phyloP scores from a whole-genome alignment of 2,113 vertebrate species.

The Tringa solitaria region DNA sequence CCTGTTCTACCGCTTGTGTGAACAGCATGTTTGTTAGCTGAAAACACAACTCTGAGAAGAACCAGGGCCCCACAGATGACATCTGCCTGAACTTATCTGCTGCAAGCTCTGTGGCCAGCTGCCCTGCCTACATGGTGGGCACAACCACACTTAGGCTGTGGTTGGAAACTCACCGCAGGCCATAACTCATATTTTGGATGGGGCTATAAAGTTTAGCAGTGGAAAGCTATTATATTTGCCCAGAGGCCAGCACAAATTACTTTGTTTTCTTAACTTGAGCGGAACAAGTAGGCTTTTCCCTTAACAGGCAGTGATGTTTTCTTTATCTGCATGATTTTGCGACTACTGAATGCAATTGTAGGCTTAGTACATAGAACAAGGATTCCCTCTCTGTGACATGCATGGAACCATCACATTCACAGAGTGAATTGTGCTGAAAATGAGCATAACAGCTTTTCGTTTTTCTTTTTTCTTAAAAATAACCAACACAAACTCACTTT shows the following conservation, averaged over 20 bases:
- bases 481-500: neutral
- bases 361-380: neutral
- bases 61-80: neutral
- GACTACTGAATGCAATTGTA: neutral
- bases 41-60: neutral
- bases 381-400: neutral
- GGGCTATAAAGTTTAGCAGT: neutral
- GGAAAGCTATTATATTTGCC: neutral
- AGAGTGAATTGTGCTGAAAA: neutral
- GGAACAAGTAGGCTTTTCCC: neutral
- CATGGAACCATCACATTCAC: neutral
- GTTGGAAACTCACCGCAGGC: neutral
- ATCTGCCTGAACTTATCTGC: neutral
- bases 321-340: neutral
- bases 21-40: neutral
- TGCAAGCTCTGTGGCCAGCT: neutral
- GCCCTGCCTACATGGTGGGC: fast-evolving
- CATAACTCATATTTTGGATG: neutral
- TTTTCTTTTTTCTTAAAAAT: neutral
- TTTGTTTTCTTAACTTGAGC: neutral
- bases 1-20: neutral
- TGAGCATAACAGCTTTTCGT: neutral
- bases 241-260: neutral
- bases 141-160: neutral
- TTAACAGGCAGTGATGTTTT: neutral